Base-by-base conservation (phyloP, 2,888 invertebrate species). In the Tuberolachnus salignus region DNA sequence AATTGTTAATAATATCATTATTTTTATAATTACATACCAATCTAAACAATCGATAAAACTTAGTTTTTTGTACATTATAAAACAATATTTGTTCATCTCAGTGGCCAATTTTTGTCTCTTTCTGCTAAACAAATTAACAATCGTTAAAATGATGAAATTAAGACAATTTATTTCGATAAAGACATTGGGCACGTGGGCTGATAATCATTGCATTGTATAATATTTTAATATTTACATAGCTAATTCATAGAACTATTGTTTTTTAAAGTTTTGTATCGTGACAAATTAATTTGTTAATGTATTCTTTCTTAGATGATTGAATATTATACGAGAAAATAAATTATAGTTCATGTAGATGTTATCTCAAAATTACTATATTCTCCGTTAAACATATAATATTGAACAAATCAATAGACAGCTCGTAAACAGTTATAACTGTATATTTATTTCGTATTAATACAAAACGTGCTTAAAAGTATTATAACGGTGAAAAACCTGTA, bases 121-220 rank as follows among this genome's bases (percentile, higher is more conserved):
- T 34, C 34, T 34, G 6, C 34, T 6, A 34, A 34, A 34, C 3
- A 34, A 34, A 34, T n/a, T n/a, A 34, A 34, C 3, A 34, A 34
- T 34, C 34, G 6, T 34, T 34, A 4, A 34, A 34, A 34, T 34
- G 3, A 34, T 34, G 34, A 34, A 34, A 34, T 34, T 34, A 6
- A 34, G 6, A 72, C 72, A 59, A 49, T 46, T 72, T 72, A 61
- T 72, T 49, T 44, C 19, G 26, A 59, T 26, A 49, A 61, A 34
- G 19, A 59, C 34, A 34, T 34, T 4, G 26, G n/a, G n/a, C n/a
- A 26, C 16, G 71, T 71, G 59, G 71, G 71, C 26, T 19, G 57
- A 71, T 71, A 59, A 21, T 46, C 13, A 46, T 59, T 46, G 59
- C 59, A 46, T 23, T 71, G 57, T 71, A 71, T 23, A 46, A 49